Evolutionary conservation across 35 echinoderm and acorn worm species (phyloP), one percentile per base, ranked within the genome.

Genomic region (Lytechinus variegatus): DNA sequence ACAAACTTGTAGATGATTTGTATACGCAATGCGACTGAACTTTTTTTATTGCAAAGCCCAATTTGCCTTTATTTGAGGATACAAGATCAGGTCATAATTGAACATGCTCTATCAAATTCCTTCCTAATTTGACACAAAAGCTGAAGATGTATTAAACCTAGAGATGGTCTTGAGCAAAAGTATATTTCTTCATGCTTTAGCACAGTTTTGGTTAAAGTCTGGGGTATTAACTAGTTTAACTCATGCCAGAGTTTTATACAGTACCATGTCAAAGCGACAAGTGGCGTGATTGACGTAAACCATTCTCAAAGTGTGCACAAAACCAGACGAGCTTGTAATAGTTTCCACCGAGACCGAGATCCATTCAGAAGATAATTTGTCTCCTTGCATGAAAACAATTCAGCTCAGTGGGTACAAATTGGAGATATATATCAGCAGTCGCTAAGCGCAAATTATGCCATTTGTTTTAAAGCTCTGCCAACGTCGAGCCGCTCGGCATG

Each of bases 381-480:
- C 16, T 90, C 88, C 52, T 52, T 90, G 88, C 88, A 54, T 90
- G 88, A 54, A 54, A 44, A 90, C 88, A 90, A 52, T 90, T 90
- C 28, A 6, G 88, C 88, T 33, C 88, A 90, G 88, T 90, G 88
- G 28, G 88, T 52, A 54, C 28, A 7, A 90, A 90, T 52, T 90
- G 33, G 88, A 90, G 9, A 90, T 44, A 44, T 27, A 90, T 44
- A 90, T 10, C 88, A 54, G 29, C 88, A 90, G 52, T 44, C 52
- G 88, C 29, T 90, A 90, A 90, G 88, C 88, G 88, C 88, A 90
- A 90, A 90, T 90, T 90, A 90, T 90, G 52, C 88, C 28, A 90
- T 90, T 90, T 90, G 88, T 54, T 79, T 79, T 21, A 79, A 44
- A 79, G 66, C 66, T 79, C 4, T n/a, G n/a, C 66, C 66, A 24